Percentiles rank a stretch among this genome's conserved stretches.
Evolutionary conservation across 2,113 vertebrate species (phyloP).

Genomic region (Pseudopipra pipra): DNA sequence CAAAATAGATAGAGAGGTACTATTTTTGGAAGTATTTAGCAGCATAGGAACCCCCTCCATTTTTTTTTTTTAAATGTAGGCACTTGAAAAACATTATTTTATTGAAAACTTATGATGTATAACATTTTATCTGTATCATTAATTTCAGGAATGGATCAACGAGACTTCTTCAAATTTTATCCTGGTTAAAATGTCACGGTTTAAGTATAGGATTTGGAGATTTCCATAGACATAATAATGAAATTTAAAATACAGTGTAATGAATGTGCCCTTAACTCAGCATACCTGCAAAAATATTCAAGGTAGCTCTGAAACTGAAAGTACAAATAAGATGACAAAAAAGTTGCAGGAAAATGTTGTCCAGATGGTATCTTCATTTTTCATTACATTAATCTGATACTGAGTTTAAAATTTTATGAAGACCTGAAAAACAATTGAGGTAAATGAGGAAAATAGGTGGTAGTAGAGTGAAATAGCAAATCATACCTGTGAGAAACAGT

Average conservation of each 20-base stretch:
- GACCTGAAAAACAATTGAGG: not conserved
- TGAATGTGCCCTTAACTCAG: not conserved
- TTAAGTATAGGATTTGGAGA: not conserved
- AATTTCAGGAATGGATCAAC: not conserved
- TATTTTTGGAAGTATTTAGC: not conserved
- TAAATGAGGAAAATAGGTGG: not conserved
- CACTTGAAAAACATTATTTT: not conserved
- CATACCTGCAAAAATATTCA: not conserved
- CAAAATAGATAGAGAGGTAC: not conserved
- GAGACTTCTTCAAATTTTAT: not conserved
- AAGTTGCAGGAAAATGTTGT: not conserved
- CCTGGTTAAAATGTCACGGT: not conserved
- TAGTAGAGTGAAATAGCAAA: not conserved
- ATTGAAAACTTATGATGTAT: not conserved
- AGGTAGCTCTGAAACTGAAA: not conserved
- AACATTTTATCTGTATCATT: not conserved
- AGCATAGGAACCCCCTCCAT: not conserved
- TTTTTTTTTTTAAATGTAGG: not conserved
- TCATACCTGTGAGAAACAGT: not conserved
- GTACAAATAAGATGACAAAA: not conserved
- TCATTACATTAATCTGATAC: not conserved
- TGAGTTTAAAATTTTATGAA: not conserved
- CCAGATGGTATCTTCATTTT: not conserved
- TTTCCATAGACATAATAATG: not conserved
- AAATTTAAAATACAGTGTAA: not conserved